Conservation (phyloP, 2,113 vertebrate genomes). For the Suricata suricatta region DNA sequence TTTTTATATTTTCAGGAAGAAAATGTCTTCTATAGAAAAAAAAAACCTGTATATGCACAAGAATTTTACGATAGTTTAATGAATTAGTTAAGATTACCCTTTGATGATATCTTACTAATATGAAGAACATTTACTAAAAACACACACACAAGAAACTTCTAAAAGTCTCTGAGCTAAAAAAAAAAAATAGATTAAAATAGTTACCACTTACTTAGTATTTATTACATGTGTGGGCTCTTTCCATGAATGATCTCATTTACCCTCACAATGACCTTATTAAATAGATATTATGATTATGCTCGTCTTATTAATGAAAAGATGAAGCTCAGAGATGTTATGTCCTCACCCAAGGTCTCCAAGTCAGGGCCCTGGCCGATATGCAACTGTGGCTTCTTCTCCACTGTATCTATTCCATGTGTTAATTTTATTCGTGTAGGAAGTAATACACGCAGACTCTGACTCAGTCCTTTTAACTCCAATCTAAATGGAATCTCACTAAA, state of each 20-base stretch:
- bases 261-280: neutral
- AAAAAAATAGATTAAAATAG: neutral
- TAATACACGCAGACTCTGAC: neutral
- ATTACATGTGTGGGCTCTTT: neutral
- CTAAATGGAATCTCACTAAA: neutral
- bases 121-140: conserved; percentile 17
- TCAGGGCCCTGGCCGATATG: neutral
- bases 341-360: neutral
- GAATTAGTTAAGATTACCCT: neutral
- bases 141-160: neutral
- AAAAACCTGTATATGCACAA: neutral
- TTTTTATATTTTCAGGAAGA: neutral
- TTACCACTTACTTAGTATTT: neutral
- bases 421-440: neutral
- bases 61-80: neutral
- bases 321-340: neutral
- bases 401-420: neutral
- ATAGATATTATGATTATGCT: neutral
- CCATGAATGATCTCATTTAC: neutral
- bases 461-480: neutral
- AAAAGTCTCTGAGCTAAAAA: neutral
- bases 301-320: neutral
- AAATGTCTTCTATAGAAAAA: neutral
- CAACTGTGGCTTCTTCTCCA: neutral
- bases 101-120: neutral